Evolutionary conservation across 2,888 invertebrate species (phyloP), one percentile per base, ranked within the genome.

Genomic region (Tetrapedia diversipes): DNA sequence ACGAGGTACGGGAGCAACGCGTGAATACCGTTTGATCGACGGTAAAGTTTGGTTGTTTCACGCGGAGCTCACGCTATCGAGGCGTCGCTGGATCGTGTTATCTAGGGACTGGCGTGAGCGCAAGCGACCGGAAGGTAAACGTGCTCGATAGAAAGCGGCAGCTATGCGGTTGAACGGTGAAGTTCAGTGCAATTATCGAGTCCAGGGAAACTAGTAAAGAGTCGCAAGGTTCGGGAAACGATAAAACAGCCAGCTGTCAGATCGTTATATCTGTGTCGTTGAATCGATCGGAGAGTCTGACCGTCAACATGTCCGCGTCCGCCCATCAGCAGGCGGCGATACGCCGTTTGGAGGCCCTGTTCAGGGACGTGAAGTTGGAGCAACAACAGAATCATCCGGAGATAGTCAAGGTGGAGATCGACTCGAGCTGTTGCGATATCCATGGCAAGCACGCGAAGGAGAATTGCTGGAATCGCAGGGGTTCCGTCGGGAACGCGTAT

Each of bases 311-410:
- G 87, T 88, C 89, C 84, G 86, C 90, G 11, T 80, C 90, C 57
- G 85, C 84, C 73, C 94, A 94, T 90, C 95, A 95, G 87, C 94
- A 94, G 70, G 93, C 94, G 77, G 95, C 95, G 43, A 94, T 96
- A 90, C 95, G 94, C 86, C 94, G 95, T 84, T 92, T 96, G 87
- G 96, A 96, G 89, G 95, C 95, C 53, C 94, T 96, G 89, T 96
- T 96, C 92, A 93, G 93, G 79, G 95, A 94, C 87, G 94, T 95
- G 86, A 94, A 93, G 88, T 89, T 95, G 85, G 95, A 94, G 37
- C 91, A 91, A 71, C 85, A 84, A 14, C 83, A 85, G 11, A 76
- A 61, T 49, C 88, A 80, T 67, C 87, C 85, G 19, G 86, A 88
- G 39, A 16, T 86, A 60, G 90, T 92, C 34, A 92, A 93, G 78